Evolutionary conservation across 53 echinoderm and acorn worm genomes (phyloP).

Genomic region (Arbacia lixula): DNA sequence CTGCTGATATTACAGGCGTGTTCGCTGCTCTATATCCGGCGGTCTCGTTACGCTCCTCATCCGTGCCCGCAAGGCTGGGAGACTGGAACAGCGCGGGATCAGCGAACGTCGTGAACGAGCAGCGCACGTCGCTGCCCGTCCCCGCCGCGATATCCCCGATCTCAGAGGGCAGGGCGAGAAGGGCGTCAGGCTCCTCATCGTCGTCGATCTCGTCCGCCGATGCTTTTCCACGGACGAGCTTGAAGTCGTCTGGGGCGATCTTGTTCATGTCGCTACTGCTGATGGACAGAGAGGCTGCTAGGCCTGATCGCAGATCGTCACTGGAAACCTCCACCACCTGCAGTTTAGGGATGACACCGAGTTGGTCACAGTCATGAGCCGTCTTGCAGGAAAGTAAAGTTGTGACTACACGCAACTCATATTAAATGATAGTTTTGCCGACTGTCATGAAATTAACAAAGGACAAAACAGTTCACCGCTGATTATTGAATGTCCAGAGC

Average conservation of each 20-base stretch:
- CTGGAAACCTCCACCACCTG: conserved; percentile 41
- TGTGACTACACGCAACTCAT: too few relatives aligned
- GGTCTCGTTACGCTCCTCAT: not conserved
- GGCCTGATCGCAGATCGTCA: not conserved
- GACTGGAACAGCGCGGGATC: conserved; percentile 60
- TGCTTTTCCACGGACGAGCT: not conserved
- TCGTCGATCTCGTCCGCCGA: not conserved
- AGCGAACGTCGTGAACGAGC: conserved; percentile 64
- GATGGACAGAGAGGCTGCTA: conserved; percentile 23
- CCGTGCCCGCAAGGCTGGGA: not conserved
- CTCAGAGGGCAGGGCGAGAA: conserved; percentile 20
- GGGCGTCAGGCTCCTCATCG: conserved; percentile 24
- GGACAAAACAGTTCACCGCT: too few relatives aligned
- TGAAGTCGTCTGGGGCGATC: conserved; percentile 28
- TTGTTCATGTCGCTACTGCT: not conserved
- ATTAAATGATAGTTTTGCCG: too few relatives aligned
- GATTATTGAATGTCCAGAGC: too few relatives aligned
- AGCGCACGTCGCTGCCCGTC: conserved; percentile 27
- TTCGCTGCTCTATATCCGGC: conserved; percentile 57
- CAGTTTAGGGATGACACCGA: too few relatives aligned
- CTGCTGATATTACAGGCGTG: conserved; percentile 73
- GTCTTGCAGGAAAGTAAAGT: too few relatives aligned
- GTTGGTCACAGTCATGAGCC: too few relatives aligned
- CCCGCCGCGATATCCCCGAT: conserved; percentile 13
- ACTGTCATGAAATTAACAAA: too few relatives aligned